Evolutionary conservation across 2,888 invertebrate species (phyloP).

Genomic region (Autographa pulchrina): DNA sequence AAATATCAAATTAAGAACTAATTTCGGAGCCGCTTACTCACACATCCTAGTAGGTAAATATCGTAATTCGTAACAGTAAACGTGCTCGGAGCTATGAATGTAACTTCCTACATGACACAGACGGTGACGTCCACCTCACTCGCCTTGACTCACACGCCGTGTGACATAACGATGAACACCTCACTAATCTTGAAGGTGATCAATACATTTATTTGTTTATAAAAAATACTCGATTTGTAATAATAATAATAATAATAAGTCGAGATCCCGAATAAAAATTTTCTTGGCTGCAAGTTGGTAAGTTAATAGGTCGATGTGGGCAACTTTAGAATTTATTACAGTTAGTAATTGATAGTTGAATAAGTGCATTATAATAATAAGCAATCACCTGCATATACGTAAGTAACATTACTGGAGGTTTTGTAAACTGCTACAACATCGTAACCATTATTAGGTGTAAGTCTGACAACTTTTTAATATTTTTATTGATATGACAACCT

Average conservation of each 20-base stretch:
- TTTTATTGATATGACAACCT: neutral
- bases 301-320: too few species aligned
- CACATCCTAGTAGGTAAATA: neutral
- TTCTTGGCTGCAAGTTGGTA: too few species aligned
- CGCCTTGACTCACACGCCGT: conserved; percentile 71
- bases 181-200: neutral
- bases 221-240: too few species aligned
- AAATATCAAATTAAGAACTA: neutral
- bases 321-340: too few species aligned
- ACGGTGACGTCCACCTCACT: conserved; percentile 54
- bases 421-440: too few species aligned
- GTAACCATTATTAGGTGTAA: too few species aligned
- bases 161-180: neutral
- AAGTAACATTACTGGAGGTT: neutral
- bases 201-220: neutral
- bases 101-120: conserved; percentile 3
- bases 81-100: neutral
- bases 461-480: neutral
- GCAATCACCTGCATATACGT: neutral
- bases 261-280: too few species aligned
- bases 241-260: too few species aligned
- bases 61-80: conserved; percentile 1
- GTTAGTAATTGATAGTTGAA: neutral
- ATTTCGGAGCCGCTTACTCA: neutral
- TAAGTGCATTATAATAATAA: neutral